Evolutionary conservation across 2,113 vertebrate species (phyloP).

Genomic region (Puffinus mauretanicus): DNA sequence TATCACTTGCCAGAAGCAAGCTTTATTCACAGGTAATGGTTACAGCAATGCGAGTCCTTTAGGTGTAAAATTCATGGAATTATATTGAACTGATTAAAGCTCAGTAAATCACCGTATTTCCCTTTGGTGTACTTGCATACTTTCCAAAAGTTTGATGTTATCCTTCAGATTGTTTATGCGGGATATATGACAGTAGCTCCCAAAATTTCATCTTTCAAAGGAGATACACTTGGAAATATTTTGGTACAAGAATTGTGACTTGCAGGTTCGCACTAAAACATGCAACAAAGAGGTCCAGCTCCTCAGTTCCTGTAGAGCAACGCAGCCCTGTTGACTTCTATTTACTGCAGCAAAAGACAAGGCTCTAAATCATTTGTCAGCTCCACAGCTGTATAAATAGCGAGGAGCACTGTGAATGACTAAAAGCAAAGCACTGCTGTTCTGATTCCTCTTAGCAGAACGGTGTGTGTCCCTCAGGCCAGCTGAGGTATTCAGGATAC

Average conservation of each 20-base stretch:
- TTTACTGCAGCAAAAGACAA: background rate
- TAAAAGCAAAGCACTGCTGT: background rate
- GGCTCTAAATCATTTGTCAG: background rate
- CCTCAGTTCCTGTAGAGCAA: background rate
- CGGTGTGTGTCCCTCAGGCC: background rate
- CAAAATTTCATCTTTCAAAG: constrained; percentile 1
- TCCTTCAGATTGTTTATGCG: constrained; percentile 18
- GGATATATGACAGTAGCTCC: background rate
- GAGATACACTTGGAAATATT: background rate
- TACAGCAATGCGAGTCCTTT: constrained; percentile 51
- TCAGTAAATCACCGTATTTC: constrained; percentile 45
- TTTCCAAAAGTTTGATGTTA: constrained; percentile 47
- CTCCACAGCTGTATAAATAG: background rate
- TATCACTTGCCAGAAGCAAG: constrained; percentile 72
- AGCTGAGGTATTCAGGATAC: background rate
- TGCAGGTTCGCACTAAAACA: background rate
- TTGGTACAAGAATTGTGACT: background rate
- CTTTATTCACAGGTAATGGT: constrained; percentile 71
- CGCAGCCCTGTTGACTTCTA: background rate
- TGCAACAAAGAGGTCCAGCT: background rate
- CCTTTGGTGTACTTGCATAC: constrained; percentile 22
- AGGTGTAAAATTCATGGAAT: constrained; percentile 71
- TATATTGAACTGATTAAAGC: constrained; percentile 63
- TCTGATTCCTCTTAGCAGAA: background rate
- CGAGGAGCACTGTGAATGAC: background rate